Evolutionary conservation across 2,888 invertebrate species (phyloP), one percentile per base, ranked within the genome.

Genomic region (Reticulitermes lucifugus): DNA sequence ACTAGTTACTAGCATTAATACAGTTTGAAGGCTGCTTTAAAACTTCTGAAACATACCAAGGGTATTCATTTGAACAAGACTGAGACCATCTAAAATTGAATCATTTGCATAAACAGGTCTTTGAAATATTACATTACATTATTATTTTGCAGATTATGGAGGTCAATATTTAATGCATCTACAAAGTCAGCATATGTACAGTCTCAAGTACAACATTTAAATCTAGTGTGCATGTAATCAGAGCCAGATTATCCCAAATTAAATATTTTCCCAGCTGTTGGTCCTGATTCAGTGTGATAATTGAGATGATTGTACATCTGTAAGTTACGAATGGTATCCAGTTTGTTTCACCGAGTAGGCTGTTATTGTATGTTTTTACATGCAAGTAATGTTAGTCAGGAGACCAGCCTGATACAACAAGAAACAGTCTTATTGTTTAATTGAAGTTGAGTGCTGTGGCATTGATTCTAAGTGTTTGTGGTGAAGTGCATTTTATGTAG

Each of bases 401-500:
- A 55, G 55, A 65, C 65, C n/a, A 25, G 65, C 55, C 12, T 55
- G 55, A 55, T 55, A 18, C 12, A 18, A 18, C 55, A 65, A n/a
- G n/a, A 10, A 65, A n/a, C n/a, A n/a, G 65, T 46, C 10, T 22
- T 60, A 60, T 7, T 65, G n/a, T 41, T 73, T 73, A 29, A 35
- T 73, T 71, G 71, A 71, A 71, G 41, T 73, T 73, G 73, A n/a
- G 73, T 73, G 41, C 73, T 35, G 73, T 41, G 9, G 25, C 6
- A 29, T 25, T 73, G 73, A 73, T 41, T 12, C 41, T 21, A n/a
- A 21, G 60, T 71, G 29, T n/a, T 3, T 71, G 29, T 71, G 43
- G 43, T 43, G 21, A 75, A 43, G 22, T 75, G 75, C 41, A 75
- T 29, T 80, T 43, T 35, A 59, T 51, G 79, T 79, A 79, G 79